Conservation (phyloP, 2,888 invertebrate genomes). For the Gymnosoma rotundatum region DNA sequence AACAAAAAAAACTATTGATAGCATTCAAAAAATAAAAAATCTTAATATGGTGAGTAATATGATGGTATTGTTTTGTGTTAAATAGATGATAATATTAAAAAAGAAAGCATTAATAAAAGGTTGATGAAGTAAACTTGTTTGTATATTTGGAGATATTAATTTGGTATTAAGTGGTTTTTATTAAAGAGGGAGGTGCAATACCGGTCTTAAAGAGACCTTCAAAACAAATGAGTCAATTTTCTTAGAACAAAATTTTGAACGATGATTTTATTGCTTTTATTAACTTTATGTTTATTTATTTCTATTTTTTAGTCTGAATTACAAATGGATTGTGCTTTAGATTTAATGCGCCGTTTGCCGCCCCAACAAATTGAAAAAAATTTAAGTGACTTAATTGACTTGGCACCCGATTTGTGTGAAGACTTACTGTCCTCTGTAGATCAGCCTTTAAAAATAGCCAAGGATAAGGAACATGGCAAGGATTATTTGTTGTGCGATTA, state of each 20-base stretch:
- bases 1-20: conserved; percentile 14
- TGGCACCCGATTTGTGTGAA: conserved; percentile 97
- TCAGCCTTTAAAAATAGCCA: conserved; percentile 98
- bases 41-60: conserved; percentile 69
- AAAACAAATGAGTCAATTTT: conserved; percentile 38
- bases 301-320: conserved; percentile 89
- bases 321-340: conserved; percentile 99
- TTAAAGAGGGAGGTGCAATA: conserved; percentile 23
- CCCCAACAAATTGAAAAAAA: conserved; percentile 99
- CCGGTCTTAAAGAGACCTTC: conserved; percentile 25
- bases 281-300: background rate
- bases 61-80: conserved; percentile 14
- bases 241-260: background rate
- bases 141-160: background rate
- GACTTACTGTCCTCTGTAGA: conserved; percentile 98
- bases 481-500: conserved; percentile 99
- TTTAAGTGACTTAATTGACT: conserved; percentile 97
- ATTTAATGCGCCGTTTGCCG: conserved; percentile 98
- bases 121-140: background rate
- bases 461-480: conserved; percentile 96
- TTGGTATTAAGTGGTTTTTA: background rate
- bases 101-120: background rate
- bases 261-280: conserved; percentile 16
- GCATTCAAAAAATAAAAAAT: conserved; percentile 24
- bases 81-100: background rate